A percentile compares a stretch with the other conserved stretches of the same genome.
These are phyloP conservation scores for Trinectes maculatus DNA, from an alignment of 2,113 vertebrate genomes.

Conservation along the genomic window DNA sequence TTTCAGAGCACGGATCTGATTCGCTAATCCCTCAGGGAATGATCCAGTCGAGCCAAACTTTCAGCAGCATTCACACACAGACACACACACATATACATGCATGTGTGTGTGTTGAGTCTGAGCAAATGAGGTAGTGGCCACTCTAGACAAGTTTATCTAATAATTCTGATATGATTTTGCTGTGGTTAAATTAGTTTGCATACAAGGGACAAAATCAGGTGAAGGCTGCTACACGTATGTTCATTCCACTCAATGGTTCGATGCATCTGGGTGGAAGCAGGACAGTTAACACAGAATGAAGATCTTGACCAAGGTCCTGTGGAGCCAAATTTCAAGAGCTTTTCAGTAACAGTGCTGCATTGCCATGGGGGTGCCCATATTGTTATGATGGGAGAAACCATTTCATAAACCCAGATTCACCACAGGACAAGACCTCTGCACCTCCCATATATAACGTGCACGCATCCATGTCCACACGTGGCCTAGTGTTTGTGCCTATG, in stretches of 20 bases:
- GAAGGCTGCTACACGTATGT: no score
- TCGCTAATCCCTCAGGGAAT: constrained; percentile 48
- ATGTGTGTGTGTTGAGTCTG: no score
- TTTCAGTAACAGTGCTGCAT: not conserved
- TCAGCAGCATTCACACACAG: constrained; percentile 3
- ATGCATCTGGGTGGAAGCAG: no score
- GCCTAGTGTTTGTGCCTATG: constrained; percentile 24
- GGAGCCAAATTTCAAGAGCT: no score
- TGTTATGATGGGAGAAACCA: not conserved
- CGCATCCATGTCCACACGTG: constrained; percentile 32
- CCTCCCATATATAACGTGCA: constrained; percentile 25
- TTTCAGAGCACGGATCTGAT: constrained; percentile 53
- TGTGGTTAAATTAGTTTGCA: no score
- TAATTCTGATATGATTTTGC: no score
- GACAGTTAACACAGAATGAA: no score
- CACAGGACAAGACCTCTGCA: constrained; percentile 33
- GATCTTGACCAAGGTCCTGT: no score
- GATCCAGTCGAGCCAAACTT: constrained; percentile 25
- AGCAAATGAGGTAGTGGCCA: no score
- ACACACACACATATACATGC: not conserved
- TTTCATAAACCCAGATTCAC: constrained; percentile 13
- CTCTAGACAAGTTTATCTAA: no score
- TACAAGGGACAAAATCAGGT: no score
- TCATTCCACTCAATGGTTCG: not conserved
- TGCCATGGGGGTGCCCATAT: constrained; percentile 3